Conservation (phyloP, 1,140 invertebrate genomes). For the Drosophila nikananu region DNA sequence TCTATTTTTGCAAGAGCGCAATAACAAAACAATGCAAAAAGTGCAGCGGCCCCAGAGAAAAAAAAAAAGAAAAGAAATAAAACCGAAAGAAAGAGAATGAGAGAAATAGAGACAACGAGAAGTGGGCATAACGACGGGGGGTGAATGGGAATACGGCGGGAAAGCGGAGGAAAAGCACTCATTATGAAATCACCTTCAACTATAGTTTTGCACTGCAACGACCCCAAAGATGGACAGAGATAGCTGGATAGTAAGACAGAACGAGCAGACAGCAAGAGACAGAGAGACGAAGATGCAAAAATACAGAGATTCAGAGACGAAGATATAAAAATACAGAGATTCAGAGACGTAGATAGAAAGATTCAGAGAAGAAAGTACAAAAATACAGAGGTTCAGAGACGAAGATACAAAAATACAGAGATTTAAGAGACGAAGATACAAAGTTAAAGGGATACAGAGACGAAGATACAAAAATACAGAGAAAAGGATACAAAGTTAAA, state of each 20-base stretch:
- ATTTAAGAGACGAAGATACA: background rate
- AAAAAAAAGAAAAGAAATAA: slow-evolving; percentile 19
- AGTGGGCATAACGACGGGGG: background rate
- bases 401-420: background rate
- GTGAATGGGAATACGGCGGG: slow-evolving; percentile 5
- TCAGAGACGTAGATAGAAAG: background rate
- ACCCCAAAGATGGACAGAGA: slow-evolving; percentile 48
- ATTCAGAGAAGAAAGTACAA: background rate
- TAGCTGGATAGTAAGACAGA: background rate
- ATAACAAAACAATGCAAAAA: slow-evolving; percentile 41
- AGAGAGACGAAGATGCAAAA: background rate
- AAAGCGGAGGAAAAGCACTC: slow-evolving; percentile 38
- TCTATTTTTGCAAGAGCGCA: slow-evolving; percentile 68
- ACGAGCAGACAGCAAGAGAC: background rate
- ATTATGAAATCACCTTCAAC: slow-evolving; percentile 83
- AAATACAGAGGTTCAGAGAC: background rate
- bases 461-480: too few relatives aligned
- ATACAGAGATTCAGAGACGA: background rate
- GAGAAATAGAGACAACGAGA: background rate
- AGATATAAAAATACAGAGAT: background rate
- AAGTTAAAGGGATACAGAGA: background rate
- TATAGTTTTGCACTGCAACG: slow-evolving; percentile 76
- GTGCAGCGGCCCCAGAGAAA: slow-evolving; percentile 40
- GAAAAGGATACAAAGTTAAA: too few relatives aligned
- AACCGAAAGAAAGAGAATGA: slow-evolving; percentile 10